phyloP scores from a whole-genome alignment of 1,140 invertebrate species.

The Anoplolepis gracilipes region DNA sequence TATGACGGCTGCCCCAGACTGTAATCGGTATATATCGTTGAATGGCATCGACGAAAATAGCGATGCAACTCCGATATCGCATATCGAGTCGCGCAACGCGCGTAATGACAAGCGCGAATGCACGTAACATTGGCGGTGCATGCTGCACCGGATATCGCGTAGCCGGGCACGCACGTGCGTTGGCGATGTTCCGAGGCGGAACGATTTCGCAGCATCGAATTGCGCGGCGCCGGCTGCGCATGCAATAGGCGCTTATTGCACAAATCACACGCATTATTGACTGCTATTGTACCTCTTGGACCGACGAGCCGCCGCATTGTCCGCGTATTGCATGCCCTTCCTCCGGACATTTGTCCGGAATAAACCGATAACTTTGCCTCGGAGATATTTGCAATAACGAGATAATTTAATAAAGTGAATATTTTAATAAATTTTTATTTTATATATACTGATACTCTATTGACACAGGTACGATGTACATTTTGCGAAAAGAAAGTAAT shows the following conservation, averaged over 20 bases:
- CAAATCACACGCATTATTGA: conserved; percentile 86
- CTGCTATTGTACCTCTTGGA: conserved; percentile 81
- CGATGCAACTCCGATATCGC: conserved; percentile 14
- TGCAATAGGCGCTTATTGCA: conserved; percentile 84
- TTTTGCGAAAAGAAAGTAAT: background rate
- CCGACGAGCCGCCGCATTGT: conserved; percentile 70
- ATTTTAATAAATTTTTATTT: background rate
- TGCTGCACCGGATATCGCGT: conserved; percentile 68
- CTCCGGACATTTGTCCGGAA: conserved; percentile 20
- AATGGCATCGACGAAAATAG: conserved; percentile 20
- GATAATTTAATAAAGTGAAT: background rate
- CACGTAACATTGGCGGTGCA: conserved; percentile 69
- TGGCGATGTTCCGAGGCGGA: conserved; percentile 80
- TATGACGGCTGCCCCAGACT: conserved; percentile 21
- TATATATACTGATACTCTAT: background rate
- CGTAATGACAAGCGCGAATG: conserved; percentile 80
- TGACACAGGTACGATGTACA: background rate
- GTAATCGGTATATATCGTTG: conserved; percentile 49
- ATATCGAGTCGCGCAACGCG: conserved; percentile 58
- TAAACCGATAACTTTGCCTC: conserved; percentile 38
- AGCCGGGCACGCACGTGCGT: conserved; percentile 79
- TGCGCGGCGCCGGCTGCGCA: conserved; percentile 81
- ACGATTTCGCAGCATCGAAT: conserved; percentile 83
- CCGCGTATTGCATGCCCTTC: conserved; percentile 42
- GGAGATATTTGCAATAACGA: background rate